A percentile compares a stretch with the other conserved stretches of the same genome.
These are phyloP conservation scores for Catharus minimus DNA, from an alignment of 2,113 vertebrate genomes.

Conservation along the genomic window DNA sequence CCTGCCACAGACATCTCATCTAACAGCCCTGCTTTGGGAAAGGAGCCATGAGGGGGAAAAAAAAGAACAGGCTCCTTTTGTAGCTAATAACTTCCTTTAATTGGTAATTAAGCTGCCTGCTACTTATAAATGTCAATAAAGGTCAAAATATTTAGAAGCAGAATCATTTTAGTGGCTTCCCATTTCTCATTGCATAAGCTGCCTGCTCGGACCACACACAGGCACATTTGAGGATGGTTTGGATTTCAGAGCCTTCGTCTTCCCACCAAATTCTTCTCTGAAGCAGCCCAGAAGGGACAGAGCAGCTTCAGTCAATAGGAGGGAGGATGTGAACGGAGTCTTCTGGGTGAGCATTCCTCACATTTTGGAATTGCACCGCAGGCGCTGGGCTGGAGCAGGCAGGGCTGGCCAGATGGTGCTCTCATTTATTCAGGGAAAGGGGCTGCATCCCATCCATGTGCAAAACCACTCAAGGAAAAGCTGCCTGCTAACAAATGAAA, in stretches of 20 bases:
- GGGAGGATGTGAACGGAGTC: conserved; percentile 46
- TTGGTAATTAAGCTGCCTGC: conserved; percentile 69
- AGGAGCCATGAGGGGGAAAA: conserved; percentile 33
- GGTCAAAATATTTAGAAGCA: conserved; percentile 70
- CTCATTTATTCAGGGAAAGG: conserved; percentile 1
- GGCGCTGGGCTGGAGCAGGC: conserved; percentile 16
- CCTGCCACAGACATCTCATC: conserved; percentile 31
- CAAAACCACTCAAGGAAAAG: background rate
- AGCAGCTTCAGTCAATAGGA: conserved; percentile 42
- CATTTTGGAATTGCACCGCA: conserved; percentile 32
- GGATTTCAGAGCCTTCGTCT: conserved; percentile 47
- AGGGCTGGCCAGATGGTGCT: conserved; percentile 28
- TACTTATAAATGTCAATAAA: conserved; percentile 72
- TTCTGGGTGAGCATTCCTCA: conserved; percentile 59
- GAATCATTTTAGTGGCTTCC: conserved; percentile 66
- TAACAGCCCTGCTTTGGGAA: conserved; percentile 42
- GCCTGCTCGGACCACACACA: conserved; percentile 57
- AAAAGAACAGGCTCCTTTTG: conserved; percentile 63
- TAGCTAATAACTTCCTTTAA: conserved; percentile 69
- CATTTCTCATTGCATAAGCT: conserved; percentile 58
- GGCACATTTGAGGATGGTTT: conserved; percentile 48
- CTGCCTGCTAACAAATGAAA: background rate
- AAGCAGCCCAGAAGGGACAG: conserved; percentile 47
- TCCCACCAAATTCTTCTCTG: conserved; percentile 36
- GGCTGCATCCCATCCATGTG: background rate